Evolutionary conservation across 2,888 invertebrate species (phyloP), one percentile per base, ranked within the genome.

Genomic region (Eupithecia subfuscata): DNA sequence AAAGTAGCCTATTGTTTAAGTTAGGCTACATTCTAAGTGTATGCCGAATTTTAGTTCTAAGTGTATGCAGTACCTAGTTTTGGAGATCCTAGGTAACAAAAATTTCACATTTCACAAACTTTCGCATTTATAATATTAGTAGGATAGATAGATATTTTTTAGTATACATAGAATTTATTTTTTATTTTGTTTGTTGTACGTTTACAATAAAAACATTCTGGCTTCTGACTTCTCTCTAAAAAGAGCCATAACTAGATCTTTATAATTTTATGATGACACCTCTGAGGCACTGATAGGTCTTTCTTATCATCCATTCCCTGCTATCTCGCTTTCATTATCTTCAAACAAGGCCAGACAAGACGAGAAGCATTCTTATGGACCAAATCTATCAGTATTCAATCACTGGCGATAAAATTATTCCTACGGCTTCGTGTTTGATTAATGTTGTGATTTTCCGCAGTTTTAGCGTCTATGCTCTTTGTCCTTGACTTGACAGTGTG

Each of bases 371-470:
- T 52, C 43, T 43, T 67, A n/a, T 67, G 22, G 8, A 34, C 64
- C 68, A 45, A n/a, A 40, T 68, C 40, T 22, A 68, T 45, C 68
- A 43, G 25, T 22, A 11, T 43, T 30, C 67, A 69, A 72, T 69
- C 73, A 63, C 65, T 75, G 70, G 63, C 70, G 77, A 77, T 79
- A 71, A 79, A 83, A 82, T 79, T 73, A 75, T 75, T 78, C 74
- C 72, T 78, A 82, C 75, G 85, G 82, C 79, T 84, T 85, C 84
- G 14, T 69, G 78, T 69, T 73, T 83, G 84, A 84, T 85, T 75
- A 72, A 79, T 45, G 79, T 76, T 73, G 84, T 85, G 84, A 79
- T 83, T 88, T 86, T 86, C 86, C 85, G 78, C 64, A 75, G 74
- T 68, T 80, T 78, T 84, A 82, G 81, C 84, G 72, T 74, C 67